Base-by-base conservation (phyloP, 2,797 vertebrate species). In the Austrolebias charrua region DNA sequence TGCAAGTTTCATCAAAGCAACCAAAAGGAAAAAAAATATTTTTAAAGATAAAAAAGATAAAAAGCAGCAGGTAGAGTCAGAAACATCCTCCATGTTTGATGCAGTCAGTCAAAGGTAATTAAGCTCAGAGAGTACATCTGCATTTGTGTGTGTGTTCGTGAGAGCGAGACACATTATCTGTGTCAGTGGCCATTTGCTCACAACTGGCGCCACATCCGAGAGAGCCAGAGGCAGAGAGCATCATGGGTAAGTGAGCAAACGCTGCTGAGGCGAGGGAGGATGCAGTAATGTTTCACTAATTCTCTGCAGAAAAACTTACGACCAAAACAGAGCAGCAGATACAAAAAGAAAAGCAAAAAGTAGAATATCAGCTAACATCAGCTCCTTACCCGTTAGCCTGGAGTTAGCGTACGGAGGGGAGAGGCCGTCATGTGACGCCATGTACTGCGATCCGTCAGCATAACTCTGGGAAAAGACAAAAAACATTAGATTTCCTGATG, bases 381-480 rank as follows among this genome's bases (percentile, higher is more conserved):
- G 15, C 43, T 6, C 6, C 43, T 16, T 46, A 56, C 96, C 96
- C 93, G 95, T 88, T 92, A 95, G 88, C 91, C 96, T 92, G 92
- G 96, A 95, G 90, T 94, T 96, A 90, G 93, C 83, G 71, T 96
- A 98, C 24, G 95, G 94, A 79, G 96, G 96, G 72, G 96, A 97
- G 82, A 97, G 93, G 92, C 92, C 96, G 92, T 98, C 95, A 33
- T 96, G 96, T 79, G 96, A 95, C 29, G 93, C 91, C 84, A 97
- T 93, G 82, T 96, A 98, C 79, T 94, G 95, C 80, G 94, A 91
- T 59, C 95, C 95, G 63, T 98, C 96, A 55, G 93, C 94, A 71
- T 95, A 96, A 87, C 87, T 94, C 96, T 98, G 93, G 2, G 69
- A 43, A 68, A 16, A 51, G 10, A 74, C 1, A 62, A 19, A 73